These are phyloP conservation scores for Cetonia aurata DNA, from an alignment of 2,888 invertebrate species.

Conservation along the genomic window DNA sequence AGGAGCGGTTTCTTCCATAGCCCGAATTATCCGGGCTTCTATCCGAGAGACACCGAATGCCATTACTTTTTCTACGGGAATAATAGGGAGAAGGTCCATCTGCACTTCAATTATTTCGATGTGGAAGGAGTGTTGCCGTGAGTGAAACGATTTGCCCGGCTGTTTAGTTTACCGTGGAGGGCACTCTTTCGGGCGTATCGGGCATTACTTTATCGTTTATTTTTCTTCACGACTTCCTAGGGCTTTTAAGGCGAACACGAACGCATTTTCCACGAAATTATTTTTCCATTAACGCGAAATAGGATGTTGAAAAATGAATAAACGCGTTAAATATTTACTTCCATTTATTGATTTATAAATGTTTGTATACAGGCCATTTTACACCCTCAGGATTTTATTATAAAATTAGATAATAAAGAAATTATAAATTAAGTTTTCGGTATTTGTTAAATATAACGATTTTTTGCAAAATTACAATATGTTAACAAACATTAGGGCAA, in stretches of 20 bases:
- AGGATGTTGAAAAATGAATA: not conserved
- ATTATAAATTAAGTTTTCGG: no score
- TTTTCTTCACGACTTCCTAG: conserved; percentile 2
- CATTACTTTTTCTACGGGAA: conserved; percentile 91
- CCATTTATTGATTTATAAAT: no score
- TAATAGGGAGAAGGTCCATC: conserved; percentile 81
- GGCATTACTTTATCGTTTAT: conserved; percentile 9
- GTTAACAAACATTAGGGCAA: no score
- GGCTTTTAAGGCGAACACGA: not conserved
- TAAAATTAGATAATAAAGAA: no score
- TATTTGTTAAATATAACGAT: no score
- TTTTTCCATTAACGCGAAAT: conserved; percentile 14
- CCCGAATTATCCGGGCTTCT: conserved; percentile 91
- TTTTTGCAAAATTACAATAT: no score
- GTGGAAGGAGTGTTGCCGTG: conserved; percentile 96
- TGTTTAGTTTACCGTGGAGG: conserved; percentile 7
- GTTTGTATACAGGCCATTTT: no score
- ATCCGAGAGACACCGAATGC: conserved; percentile 91
- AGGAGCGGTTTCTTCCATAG: conserved; percentile 86
- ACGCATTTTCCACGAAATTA: conserved; percentile 18
- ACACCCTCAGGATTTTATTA: no score
- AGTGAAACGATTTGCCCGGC: conserved; percentile 65
- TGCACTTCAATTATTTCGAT: conserved; percentile 92
- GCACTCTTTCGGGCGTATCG: not conserved
- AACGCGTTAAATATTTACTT: not conserved